A percentile compares a stretch with the other conserved stretches of the same genome.
Conservation (phyloP, 1,140 invertebrate species). For the Apis dorsata region DNA sequence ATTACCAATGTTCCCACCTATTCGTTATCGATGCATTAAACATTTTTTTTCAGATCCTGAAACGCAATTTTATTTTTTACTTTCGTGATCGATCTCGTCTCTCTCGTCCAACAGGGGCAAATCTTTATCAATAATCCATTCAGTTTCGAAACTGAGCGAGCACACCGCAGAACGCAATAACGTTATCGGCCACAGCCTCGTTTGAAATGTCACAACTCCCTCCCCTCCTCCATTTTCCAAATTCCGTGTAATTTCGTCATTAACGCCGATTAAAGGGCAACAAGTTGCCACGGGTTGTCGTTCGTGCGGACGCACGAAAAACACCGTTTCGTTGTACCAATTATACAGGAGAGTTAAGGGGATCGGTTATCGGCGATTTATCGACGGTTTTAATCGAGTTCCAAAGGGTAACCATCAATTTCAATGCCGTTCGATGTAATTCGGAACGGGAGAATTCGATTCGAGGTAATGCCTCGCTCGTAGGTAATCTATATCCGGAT, state of each 20-base stretch:
- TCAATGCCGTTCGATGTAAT: not conserved
- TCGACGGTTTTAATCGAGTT: constrained; percentile 14
- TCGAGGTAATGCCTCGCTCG: too few relatives aligned
- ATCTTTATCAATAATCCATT: too few relatives aligned
- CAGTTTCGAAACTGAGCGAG: not conserved
- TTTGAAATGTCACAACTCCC: too few relatives aligned
- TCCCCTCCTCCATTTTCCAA: not conserved
- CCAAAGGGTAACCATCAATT: not conserved
- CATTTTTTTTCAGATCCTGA: too few relatives aligned
- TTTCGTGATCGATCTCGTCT: too few relatives aligned
- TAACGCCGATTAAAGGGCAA: constrained; percentile 43
- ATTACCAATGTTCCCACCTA: too few relatives aligned
- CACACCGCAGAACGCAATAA: not conserved
- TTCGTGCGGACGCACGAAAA: constrained; percentile 4
- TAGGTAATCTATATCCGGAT: too few relatives aligned
- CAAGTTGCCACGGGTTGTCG: constrained; percentile 18
- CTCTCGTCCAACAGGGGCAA: too few relatives aligned
- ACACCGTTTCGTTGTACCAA: not conserved
- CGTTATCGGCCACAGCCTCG: not conserved
- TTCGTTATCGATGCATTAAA: too few relatives aligned
- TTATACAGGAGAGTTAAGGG: not conserved
- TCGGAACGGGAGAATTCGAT: not conserved
- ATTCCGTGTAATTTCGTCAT: constrained; percentile 36
- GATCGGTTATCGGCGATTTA: constrained; percentile 11
- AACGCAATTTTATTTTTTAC: too few relatives aligned